Conservation (phyloP, 92 coral and sea anemone genomes). For the Virgularia gustaviana region DNA sequence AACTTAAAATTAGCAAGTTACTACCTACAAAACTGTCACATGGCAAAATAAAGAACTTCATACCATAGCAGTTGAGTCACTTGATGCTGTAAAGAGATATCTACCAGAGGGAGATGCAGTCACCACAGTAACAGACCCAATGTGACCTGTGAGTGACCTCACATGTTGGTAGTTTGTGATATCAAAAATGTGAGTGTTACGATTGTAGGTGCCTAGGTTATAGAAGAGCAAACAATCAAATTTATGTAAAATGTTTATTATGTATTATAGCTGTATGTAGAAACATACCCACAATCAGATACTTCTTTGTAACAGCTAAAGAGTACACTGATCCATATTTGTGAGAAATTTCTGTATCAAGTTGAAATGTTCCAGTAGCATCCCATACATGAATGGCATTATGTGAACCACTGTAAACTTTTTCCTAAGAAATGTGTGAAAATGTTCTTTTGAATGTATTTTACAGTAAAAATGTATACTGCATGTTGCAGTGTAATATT, state of each 20-base stretch:
- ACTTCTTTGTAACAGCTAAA: slow-evolving; percentile 77
- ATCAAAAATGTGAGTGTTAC: slow-evolving; percentile 91
- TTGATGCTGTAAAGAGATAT: slow-evolving; percentile 89
- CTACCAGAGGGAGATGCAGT: slow-evolving; percentile 74
- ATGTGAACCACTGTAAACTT: slow-evolving; percentile 89
- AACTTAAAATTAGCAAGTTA: not conserved
- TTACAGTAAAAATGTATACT: not conserved
- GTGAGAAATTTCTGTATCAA: slow-evolving; percentile 74
- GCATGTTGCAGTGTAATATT: not conserved
- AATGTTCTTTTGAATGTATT: not conserved
- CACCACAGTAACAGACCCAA: slow-evolving; percentile 90
- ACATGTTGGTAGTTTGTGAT: slow-evolving; percentile 76
- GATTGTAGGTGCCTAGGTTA: slow-evolving; percentile 87
- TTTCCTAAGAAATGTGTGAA: slow-evolving; percentile 53
- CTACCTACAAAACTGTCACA: not conserved
- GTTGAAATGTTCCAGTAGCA: slow-evolving; percentile 78
- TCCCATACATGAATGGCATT: slow-evolving; percentile 96
- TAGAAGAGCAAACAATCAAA: not conserved
- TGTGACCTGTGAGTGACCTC: slow-evolving; percentile 86
- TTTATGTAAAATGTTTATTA: not conserved
- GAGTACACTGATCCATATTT: slow-evolving; percentile 90
- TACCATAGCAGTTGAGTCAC: slow-evolving; percentile 98
- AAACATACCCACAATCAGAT: slow-evolving; percentile 79
- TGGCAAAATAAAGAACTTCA: not conserved
- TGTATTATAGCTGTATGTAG: not conserved